Conservation (phyloP, 2,797 vertebrate genomes). For the Rhadinocentrus ornatus region DNA sequence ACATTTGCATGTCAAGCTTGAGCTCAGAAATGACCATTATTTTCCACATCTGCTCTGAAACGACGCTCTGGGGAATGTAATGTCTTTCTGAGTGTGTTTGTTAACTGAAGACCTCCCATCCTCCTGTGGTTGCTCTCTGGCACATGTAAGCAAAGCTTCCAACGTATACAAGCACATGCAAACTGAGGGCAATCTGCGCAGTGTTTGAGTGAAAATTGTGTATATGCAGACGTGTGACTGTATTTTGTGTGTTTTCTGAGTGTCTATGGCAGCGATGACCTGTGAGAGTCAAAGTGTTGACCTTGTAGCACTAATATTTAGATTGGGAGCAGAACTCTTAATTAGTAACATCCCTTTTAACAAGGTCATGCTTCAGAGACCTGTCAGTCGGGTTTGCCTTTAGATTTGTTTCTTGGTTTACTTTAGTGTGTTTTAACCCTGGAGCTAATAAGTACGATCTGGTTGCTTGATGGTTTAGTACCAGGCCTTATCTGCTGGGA, state of each 20-base stretch:
- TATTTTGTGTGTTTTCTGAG: constrained; percentile 19
- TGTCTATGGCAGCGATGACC: constrained; percentile 46
- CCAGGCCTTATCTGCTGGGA: constrained; percentile 51
- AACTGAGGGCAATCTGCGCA: constrained; percentile 27
- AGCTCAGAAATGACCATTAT: constrained; percentile 66
- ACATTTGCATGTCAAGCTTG: constrained; percentile 60
- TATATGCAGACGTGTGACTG: neutral
- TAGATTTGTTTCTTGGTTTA: constrained; percentile 39
- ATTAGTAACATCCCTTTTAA: constrained; percentile 58
- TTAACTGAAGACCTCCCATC: constrained; percentile 70
- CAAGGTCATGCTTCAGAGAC: constrained; percentile 23
- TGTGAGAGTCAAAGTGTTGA: constrained; percentile 53
- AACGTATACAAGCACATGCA: constrained; percentile 69
- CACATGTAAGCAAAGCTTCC: constrained; percentile 57
- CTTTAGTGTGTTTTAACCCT: constrained; percentile 31
- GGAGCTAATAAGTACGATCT: constrained; percentile 40
- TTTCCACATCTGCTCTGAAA: constrained; percentile 78
- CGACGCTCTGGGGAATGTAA: constrained; percentile 62
- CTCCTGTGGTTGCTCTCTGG: constrained; percentile 70
- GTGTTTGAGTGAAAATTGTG: constrained; percentile 29
- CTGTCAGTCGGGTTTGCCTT: constrained; percentile 22
- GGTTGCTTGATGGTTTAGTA: constrained; percentile 23
- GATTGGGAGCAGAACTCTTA: constrained; percentile 59
- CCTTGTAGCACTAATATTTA: constrained; percentile 75
- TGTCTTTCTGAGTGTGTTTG: constrained; percentile 71